A percentile compares a stretch with the other conserved stretches of the same genome.
Conservation (phyloP, 2,113 vertebrate species). For the Leucopternis melanops region DNA sequence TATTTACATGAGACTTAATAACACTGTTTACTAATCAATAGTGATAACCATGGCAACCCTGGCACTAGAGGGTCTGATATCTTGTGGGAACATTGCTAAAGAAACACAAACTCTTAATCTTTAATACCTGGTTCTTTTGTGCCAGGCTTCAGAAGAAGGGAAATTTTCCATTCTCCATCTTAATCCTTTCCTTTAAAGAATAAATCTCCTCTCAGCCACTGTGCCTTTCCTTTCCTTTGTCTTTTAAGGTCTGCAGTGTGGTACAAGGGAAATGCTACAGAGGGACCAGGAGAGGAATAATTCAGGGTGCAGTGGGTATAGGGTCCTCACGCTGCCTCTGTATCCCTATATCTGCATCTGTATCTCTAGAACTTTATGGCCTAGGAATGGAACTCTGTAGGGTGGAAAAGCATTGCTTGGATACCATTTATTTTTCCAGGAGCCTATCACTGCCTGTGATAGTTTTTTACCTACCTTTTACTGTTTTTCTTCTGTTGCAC, state of each 20-base stretch:
- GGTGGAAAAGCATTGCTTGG: neutral
- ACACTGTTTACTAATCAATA: slow-evolving; percentile 1
- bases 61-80: neutral
- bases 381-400: neutral
- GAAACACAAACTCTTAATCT: neutral
- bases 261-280: neutral
- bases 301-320: neutral
- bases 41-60: slow-evolving; percentile 39
- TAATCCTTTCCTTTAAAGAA: neutral
- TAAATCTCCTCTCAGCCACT: neutral
- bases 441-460: neutral
- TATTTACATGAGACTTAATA: slow-evolving; percentile 12
- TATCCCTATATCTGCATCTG: neutral
- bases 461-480: neutral
- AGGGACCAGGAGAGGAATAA: neutral
- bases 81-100: neutral
- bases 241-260: neutral
- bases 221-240: neutral
- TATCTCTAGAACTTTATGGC: neutral
- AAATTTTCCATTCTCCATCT: neutral
- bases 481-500: neutral
- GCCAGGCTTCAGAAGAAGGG: neutral
- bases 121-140: neutral
- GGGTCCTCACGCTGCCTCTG: neutral
- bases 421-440: neutral